Evolutionary conservation across 2,797 vertebrate species (phyloP).

Genomic region (Chelon auratus): DNA sequence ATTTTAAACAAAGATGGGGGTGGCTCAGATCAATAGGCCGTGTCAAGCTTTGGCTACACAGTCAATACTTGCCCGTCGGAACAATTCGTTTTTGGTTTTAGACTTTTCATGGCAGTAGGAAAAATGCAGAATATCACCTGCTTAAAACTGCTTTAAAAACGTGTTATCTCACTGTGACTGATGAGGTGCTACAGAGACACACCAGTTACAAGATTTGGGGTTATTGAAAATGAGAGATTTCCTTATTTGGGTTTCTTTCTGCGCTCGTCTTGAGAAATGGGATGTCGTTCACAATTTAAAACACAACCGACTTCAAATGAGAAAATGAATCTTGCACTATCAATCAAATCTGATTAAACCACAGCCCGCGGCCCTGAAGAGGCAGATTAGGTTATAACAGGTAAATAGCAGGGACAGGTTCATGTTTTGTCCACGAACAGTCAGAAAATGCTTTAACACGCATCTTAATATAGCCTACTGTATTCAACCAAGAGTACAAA

Average conservation of each 20-base stretch:
- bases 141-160: neutral
- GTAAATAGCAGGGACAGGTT: neutral
- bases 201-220: neutral
- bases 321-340: slow-evolving; percentile 3
- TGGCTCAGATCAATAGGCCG: neutral
- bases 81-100: neutral
- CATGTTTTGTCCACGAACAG: neutral
- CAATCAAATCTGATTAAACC: slow-evolving; percentile 4
- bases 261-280: neutral
- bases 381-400: neutral
- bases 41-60: neutral
- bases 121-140: neutral
- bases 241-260: neutral
- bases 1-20: neutral
- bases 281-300: neutral
- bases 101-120: neutral
- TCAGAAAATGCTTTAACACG: neutral
- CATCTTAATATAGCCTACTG: neutral
- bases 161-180: neutral
- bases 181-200: slow-evolving; percentile 7
- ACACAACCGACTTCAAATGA: slow-evolving; percentile 1
- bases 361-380: neutral
- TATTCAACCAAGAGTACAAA: neutral
- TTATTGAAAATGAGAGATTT: neutral
- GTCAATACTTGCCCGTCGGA: neutral